Base-by-base conservation (phyloP, 2,888 invertebrate genomes). In the Conistra vaccinii region DNA sequence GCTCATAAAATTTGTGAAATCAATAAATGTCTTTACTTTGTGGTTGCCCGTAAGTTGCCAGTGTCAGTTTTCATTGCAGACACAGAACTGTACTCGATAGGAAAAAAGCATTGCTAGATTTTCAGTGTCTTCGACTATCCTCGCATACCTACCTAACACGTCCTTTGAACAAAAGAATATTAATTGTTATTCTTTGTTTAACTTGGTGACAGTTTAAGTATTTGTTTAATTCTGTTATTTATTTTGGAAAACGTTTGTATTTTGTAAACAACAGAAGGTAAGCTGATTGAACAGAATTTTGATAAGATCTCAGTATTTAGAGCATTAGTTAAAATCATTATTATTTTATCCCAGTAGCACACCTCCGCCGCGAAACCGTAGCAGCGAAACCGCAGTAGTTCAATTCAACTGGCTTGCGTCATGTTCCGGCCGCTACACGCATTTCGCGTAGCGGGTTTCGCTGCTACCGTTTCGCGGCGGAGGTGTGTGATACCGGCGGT, bases 221-320 rank as follows among this genome's bases (percentile, higher is more conserved):
- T 66, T 66, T 35, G n/a, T 53, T 32, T 32, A n/a, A 20, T 53
- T 66, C 66, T 55, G 32, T 35, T 66, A 35, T 53, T 65, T 53
- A 53, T 35, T 35, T 65, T 2, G 14, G n/a, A 12, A 35, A 62
- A 57, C 26, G 7, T 42, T 45, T 53, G 35, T 39, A 6, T 48
- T 48, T 32, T 17, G 42, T 68, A 57, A 77, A 53, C 29, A 26
- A 53, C 26, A 26, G 5, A 12, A 53, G 53, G n/a, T 53, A n/a
- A 51, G 10, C 51, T 51, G n/a, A n/a, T n/a, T 53, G 4, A 10
- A 53, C n/a, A n/a, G 1, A 53, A 53, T n/a, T 53, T 53, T 14
- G n/a, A 53, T 53, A 10, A 53, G 10, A 53, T 12, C n/a, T n/a
- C n/a, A 4, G 1, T 53, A 53, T 26, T 53, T 53, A 10, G 12